A percentile compares a stretch with the other conserved stretches of the same genome.
Evolutionary conservation across 2,888 invertebrate species (phyloP).

Genomic region (Copidosoma aretas): DNA sequence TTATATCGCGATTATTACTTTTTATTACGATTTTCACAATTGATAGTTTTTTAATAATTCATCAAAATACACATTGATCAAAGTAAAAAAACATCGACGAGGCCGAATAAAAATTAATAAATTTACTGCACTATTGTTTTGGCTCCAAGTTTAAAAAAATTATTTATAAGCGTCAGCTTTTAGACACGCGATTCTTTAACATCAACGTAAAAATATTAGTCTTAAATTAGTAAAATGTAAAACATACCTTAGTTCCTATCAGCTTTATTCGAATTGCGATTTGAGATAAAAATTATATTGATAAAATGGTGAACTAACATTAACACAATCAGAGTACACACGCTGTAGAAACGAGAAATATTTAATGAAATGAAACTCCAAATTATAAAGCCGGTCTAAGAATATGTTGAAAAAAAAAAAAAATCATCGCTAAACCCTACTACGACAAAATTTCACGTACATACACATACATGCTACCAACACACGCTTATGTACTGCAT

Average conservation of each 20-base stretch:
- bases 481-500: conserved; percentile 3
- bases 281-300: conserved; percentile 11
- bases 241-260: conserved; percentile 31
- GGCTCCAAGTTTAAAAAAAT: too few relatives aligned
- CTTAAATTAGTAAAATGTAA: background rate
- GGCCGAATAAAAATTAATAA: too few relatives aligned
- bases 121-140: too few relatives aligned
- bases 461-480: conserved; percentile 1
- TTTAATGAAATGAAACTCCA: conserved; percentile 61
- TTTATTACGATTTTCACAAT: too few relatives aligned
- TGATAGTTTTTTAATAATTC: too few relatives aligned
- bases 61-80: too few relatives aligned
- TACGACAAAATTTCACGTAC: conserved; percentile 8
- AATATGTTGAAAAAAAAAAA: too few relatives aligned
- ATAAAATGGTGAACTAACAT: conserved; percentile 3
- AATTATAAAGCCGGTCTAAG: conserved; percentile 49
- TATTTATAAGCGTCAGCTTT: background rate
- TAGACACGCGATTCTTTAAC: background rate
- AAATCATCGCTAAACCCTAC: conserved; percentile 9
- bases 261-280: conserved; percentile 7
- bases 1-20: conserved; percentile 12
- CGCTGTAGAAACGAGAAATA: conserved; percentile 60
- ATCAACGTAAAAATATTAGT: background rate
- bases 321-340: conserved; percentile 48
- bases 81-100: too few relatives aligned